Conservation (phyloP, 2,113 vertebrate species). For the Octodon degus region DNA sequence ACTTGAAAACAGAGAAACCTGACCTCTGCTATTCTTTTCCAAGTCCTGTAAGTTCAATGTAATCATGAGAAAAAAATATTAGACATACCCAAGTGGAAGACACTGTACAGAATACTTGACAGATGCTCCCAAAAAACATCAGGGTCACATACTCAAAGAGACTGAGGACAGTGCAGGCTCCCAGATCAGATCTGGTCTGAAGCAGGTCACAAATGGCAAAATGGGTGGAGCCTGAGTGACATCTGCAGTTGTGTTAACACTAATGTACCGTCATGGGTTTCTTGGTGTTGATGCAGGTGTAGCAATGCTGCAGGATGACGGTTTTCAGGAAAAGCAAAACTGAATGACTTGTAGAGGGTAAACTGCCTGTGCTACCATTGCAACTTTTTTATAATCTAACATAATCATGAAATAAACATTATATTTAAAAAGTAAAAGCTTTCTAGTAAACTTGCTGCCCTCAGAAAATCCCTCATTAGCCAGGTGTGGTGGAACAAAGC, state of each 20-base stretch:
- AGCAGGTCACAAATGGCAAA: neutral
- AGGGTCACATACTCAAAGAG: neutral
- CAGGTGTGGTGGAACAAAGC: neutral
- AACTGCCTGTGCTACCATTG: neutral
- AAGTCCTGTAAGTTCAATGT: neutral
- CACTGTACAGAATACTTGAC: neutral
- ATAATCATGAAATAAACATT: neutral
- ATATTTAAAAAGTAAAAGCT: constrained; percentile 11
- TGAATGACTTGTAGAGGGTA: neutral
- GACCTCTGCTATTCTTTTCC: neutral
- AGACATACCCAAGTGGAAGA: neutral
- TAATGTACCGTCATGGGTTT: neutral
- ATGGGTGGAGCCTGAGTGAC: neutral
- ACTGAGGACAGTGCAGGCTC: neutral
- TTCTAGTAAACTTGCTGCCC: neutral
- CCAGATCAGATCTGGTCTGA: neutral
- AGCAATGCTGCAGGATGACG: neutral
- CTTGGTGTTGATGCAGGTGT: neutral
- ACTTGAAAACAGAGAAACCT: neutral
- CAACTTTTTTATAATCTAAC: constrained; percentile 19
- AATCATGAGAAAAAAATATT: constrained; percentile 4
- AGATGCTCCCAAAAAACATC: neutral
- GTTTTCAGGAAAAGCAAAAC: neutral
- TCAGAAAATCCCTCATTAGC: neutral
- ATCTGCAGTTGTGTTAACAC: neutral